These are phyloP conservation scores for Otis tarda DNA, from an alignment of 2,113 vertebrate genomes.

Conservation along the genomic window DNA sequence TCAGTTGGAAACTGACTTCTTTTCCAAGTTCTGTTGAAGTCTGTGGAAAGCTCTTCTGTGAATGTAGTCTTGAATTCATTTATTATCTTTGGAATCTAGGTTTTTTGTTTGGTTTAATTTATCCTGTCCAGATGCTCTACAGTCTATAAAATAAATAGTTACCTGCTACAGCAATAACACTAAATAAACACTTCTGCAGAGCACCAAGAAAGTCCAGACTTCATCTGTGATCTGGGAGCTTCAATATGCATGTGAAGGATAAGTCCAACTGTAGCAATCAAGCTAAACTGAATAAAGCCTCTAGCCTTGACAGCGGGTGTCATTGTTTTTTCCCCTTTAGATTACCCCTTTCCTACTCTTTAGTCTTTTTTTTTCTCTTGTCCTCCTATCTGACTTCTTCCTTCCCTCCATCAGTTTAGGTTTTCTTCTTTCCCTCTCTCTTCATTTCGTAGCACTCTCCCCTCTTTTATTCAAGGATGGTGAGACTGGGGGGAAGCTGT, in stretches of 20 bases:
- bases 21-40: background rate
- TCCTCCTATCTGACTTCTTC: background rate
- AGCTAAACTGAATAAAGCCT: background rate
- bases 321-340: background rate
- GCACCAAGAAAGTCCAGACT: background rate
- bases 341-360: background rate
- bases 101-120: background rate
- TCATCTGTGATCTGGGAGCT: background rate
- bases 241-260: background rate
- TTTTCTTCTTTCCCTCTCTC: background rate
- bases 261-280: background rate
- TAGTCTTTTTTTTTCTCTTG: background rate
- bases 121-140: background rate
- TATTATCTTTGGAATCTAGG: background rate
- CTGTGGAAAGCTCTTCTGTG: background rate
- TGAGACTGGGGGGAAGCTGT: background rate
- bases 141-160: background rate
- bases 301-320: rapidly evolving
- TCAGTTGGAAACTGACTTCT: background rate
- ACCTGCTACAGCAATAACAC: background rate
- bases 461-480: background rate
- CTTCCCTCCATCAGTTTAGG: background rate
- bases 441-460: background rate
- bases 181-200: background rate
- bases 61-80: background rate